phyloP scores from a whole-genome alignment of 2,113 vertebrate genomes.

The Pseudorhombus dupliciocellatus region DNA sequence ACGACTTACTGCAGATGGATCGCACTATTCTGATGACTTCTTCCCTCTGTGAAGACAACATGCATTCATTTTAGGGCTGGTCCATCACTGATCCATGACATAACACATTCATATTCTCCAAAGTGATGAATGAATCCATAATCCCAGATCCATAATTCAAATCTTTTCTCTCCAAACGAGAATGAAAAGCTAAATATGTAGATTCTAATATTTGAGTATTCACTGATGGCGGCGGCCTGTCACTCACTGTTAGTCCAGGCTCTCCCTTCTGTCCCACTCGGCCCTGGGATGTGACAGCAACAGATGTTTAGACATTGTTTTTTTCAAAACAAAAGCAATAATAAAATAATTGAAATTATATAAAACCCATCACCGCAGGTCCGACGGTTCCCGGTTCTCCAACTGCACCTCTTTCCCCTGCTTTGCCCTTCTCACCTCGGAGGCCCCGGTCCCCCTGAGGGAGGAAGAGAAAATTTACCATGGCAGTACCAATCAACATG shows the following conservation, averaged over 20 bases:
- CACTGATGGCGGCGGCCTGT: neutral
- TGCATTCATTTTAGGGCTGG: neutral
- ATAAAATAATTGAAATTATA: neutral
- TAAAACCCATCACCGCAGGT: slow-evolving; percentile 69
- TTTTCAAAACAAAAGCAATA: neutral
- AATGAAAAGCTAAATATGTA: neutral
- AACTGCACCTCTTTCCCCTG: slow-evolving; percentile 83
- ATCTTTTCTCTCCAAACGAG: neutral
- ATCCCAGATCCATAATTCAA: neutral
- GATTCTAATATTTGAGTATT: neutral
- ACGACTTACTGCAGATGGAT: slow-evolving; percentile 89
- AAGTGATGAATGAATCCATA: too few relatives aligned
- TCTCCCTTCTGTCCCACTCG: slow-evolving; percentile 85
- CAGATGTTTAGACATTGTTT: neutral
- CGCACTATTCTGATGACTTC: slow-evolving; percentile 88
- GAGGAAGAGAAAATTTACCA: neutral
- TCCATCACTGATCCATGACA: neutral
- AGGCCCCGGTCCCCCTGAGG: slow-evolving; percentile 86
- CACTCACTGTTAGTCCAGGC: slow-evolving; percentile 86
- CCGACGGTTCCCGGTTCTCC: slow-evolving; percentile 83
- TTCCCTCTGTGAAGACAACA: slow-evolving; percentile 80
- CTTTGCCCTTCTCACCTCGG: slow-evolving; percentile 82
- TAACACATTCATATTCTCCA: too few relatives aligned
- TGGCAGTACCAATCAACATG: too few relatives aligned
- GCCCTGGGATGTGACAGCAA: slow-evolving; percentile 77